Percentiles rank a stretch among this genome's conserved stretches.
Evolutionary conservation across 1,140 invertebrate species (phyloP).

Genomic region (Drosophila rufa): DNA sequence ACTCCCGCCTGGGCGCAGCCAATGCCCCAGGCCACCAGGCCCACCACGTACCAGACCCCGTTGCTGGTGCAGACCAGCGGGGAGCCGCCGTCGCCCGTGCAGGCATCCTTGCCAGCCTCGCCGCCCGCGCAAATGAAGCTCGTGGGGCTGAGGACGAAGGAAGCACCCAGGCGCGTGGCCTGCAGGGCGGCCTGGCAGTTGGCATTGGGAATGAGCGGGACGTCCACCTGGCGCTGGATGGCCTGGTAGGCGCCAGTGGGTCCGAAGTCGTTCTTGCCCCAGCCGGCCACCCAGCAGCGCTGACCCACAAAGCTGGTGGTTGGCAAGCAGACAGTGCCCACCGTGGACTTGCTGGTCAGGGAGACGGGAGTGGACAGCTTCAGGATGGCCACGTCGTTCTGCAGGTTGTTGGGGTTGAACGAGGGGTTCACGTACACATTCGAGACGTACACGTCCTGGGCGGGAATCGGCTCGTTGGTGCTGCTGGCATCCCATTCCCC

Average conservation of each 20-base stretch:
- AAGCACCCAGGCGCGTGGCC: slow-evolving; percentile 88
- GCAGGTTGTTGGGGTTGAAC: slow-evolving; percentile 88
- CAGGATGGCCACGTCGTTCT: slow-evolving; percentile 90
- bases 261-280: slow-evolving; percentile 92
- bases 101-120: slow-evolving; percentile 91
- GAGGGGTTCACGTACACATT: slow-evolving; percentile 88
- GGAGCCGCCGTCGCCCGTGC: slow-evolving; percentile 91
- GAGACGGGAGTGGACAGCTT: slow-evolving; percentile 87
- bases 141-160: slow-evolving; percentile 87
- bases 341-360: slow-evolving; percentile 87
- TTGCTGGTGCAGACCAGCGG: slow-evolving; percentile 89
- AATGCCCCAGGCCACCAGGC: slow-evolving; percentile 91
- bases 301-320: slow-evolving; percentile 87
- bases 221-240: slow-evolving; percentile 89
- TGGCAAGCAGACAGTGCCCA: slow-evolving; percentile 90
- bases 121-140: slow-evolving; percentile 93
- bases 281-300: slow-evolving; percentile 92
- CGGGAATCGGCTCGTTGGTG: slow-evolving; percentile 87
- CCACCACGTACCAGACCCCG: slow-evolving; percentile 88
- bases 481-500: slow-evolving; percentile 90
- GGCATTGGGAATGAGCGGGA: slow-evolving; percentile 88
- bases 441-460: slow-evolving; percentile 87
- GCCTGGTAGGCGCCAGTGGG: slow-evolving; percentile 88
- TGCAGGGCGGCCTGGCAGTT: slow-evolving; percentile 88
- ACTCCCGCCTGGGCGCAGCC: slow-evolving; percentile 88